Base-by-base conservation (phyloP, 1,140 invertebrate species). In the Acromyrmex heyeri region DNA sequence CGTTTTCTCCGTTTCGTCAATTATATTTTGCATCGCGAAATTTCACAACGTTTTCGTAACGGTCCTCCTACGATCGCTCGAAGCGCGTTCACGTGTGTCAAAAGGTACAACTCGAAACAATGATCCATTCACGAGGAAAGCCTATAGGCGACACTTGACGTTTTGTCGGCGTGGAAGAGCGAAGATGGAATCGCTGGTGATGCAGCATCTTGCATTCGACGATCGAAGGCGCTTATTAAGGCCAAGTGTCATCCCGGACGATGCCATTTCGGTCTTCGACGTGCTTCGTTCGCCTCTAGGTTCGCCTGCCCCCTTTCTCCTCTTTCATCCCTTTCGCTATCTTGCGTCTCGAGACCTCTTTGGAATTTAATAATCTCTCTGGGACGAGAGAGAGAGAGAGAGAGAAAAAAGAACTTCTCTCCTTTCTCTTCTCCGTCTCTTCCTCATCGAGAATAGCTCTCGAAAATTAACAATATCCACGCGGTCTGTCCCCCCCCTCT, bases 211-310 rank as follows among this genome's bases (percentile, higher is more conserved):
- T 89, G 64, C 78, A 86, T 87, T 87, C 85, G 79, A 78, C 82
- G 91, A 92, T 93, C 93, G 92, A 93, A 93, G 87, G 76, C 77
- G 64, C 91, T 94, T 93, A 94, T 94, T 94, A 93, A 93, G 93
- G 93, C 92, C 93, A 94, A 93, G 93, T 92, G 87, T 92, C 93
- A 88, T 88, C 38, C 55, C 82, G 83, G 57, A 85, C 87, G 85
- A 86, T 85, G 83, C 79, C 79, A 83, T 83, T 83, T 83, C 69
- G 79, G 38, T 61, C 79, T 61, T 72, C 53, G 65, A 72, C 65
- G 53, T 70, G 65, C 53, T 14, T 53, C 30, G 64, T 8, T 48
- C 55, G 18, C 2, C 67, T 59, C 65, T 12, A 34, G 79, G 24
- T 61, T 24, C 38, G 53, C 57, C 67, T 30, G 50, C 24, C 65